Percentiles rank a stretch among this genome's conserved stretches.
Evolutionary conservation across 2,888 invertebrate species (phyloP).

Genomic region (Salpingus planirostris): DNA sequence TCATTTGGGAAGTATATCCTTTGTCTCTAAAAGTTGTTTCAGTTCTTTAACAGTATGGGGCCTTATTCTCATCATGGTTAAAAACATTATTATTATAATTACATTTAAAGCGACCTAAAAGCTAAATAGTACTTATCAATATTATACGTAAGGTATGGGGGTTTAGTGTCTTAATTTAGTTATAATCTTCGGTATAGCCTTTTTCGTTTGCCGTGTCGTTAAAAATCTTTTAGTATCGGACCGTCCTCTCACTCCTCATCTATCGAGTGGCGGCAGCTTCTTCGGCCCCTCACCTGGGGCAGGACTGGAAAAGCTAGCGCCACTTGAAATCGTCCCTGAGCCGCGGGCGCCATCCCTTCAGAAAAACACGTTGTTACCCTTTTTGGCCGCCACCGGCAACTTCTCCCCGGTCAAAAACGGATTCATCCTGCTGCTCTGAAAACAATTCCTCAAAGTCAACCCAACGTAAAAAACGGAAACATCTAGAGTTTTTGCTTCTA

Average conservation of each 20-base stretch:
- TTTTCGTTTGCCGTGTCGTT: conserved; percentile 25
- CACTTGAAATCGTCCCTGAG: conserved; percentile 10
- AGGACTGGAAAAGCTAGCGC: conserved; percentile 17
- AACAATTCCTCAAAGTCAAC: too few relatives aligned
- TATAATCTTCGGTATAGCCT: conserved; percentile 10
- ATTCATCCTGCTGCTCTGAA: conserved; percentile 57
- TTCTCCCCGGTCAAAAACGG: conserved; percentile 80
- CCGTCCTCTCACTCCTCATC: conserved; percentile 8
- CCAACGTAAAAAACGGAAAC: too few relatives aligned
- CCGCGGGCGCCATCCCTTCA: conserved; percentile 23
- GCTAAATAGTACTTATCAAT: background rate
- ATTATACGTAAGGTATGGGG: too few relatives aligned
- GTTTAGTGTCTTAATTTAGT: background rate
- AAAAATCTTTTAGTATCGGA: conserved; percentile 12
- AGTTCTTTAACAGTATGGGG: conserved; percentile 37
- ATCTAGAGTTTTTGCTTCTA: too few relatives aligned
- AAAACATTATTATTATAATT: conserved; percentile 15
- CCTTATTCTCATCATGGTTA: conserved; percentile 22
- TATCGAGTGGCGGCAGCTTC: conserved; percentile 17
- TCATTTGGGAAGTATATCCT: too few relatives aligned
- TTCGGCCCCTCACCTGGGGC: too few relatives aligned
- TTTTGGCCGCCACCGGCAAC: conserved; percentile 87
- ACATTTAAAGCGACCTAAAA: conserved; percentile 25
- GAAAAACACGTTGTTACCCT: conserved; percentile 64
- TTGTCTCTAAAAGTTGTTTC: too few relatives aligned